Evolutionary conservation across 1,140 invertebrate species (phyloP), one percentile per base, ranked within the genome.

Genomic region (Drepana arcuata): DNA sequence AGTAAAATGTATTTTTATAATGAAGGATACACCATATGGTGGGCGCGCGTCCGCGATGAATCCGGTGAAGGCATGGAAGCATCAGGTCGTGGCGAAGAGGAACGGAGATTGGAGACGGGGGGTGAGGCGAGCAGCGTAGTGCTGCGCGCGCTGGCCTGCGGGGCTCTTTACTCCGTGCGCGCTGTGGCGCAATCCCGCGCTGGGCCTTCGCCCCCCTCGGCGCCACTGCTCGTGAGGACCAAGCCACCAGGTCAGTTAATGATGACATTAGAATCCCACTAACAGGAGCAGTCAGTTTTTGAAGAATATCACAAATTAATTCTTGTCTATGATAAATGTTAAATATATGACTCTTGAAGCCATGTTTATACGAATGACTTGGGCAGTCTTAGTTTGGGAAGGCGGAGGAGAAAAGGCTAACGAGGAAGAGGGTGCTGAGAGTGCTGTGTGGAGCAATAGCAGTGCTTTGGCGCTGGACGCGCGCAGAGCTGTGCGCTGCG

Each of bases 1-100:
- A n/a, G n/a, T n/a, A n/a, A n/a, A n/a, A n/a, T n/a, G n/a, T n/a
- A n/a, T n/a, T n/a, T n/a, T n/a, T n/a, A n/a, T n/a, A n/a, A n/a
- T n/a, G n/a, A n/a, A 81, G 77, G 77, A 32, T 81, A 61, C 14
- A 77, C 73, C 23, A 74, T 81, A 16, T 77, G 63, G 59, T 81
- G 77, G 77, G 27, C 64, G 2, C 67, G 73, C 5, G 40, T 81
- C 0, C 57, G 73, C 7, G 77, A 81, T 16, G 77, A 81, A 2
- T 47, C 35, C 1, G 54, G 41, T 2, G 77, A 81, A 11, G 50
- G 56, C 1, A 26, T 53, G 0, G 73, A 81, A n/a, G 14, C 49
- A 11, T 43, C 41, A 1, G 46, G 67, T 2, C 65, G 57, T n/a
- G 56, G 50, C 12, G 78, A 80, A 23, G 82, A 73, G 15, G 79